Evolutionary conservation across 2,113 vertebrate species (phyloP).

Genomic region (Chitala chitala): DNA sequence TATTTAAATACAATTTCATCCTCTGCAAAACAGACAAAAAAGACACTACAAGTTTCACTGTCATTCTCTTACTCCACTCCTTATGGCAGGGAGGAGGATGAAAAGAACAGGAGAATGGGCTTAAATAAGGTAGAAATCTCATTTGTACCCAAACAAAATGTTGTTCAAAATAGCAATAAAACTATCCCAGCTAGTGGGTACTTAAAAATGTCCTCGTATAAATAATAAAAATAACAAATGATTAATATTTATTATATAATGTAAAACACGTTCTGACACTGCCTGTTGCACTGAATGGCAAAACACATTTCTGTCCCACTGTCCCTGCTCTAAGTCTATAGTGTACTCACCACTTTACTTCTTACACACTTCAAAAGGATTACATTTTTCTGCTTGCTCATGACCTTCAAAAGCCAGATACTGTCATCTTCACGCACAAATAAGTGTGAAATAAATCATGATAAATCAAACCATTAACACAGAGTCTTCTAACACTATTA

Average conservation of each 20-base stretch:
- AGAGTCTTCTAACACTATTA: conserved; percentile 42
- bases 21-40: conserved; percentile 48
- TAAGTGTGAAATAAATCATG: conserved; percentile 63
- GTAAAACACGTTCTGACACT: conserved; percentile 51
- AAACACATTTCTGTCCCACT: conserved; percentile 26
- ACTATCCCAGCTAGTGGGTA: conserved; percentile 58
- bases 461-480: conserved; percentile 70
- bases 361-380: conserved; percentile 52
- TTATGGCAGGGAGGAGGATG: conserved; percentile 32
- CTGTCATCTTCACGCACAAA: conserved; percentile 63
- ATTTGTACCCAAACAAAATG: conserved; percentile 57
- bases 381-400: conserved; percentile 34
- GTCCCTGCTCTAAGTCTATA: conserved; percentile 20
- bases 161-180: conserved; percentile 55
- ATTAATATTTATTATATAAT: conserved; percentile 62
- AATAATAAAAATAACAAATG: conserved; percentile 71
- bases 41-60: conserved; percentile 24
- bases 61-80: conserved; percentile 19
- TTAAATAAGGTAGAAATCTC: conserved; percentile 40
- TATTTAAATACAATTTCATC: conserved; percentile 58
- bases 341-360: conserved; percentile 42
- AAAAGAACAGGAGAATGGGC: conserved; percentile 62
- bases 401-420: conserved; percentile 49
- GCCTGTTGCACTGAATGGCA: conserved; percentile 54
- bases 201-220: conserved; percentile 73